A percentile compares a stretch with the other conserved stretches of the same genome.
phyloP scores from a whole-genome alignment of 2,113 vertebrate species.

The Elachura formosa region DNA sequence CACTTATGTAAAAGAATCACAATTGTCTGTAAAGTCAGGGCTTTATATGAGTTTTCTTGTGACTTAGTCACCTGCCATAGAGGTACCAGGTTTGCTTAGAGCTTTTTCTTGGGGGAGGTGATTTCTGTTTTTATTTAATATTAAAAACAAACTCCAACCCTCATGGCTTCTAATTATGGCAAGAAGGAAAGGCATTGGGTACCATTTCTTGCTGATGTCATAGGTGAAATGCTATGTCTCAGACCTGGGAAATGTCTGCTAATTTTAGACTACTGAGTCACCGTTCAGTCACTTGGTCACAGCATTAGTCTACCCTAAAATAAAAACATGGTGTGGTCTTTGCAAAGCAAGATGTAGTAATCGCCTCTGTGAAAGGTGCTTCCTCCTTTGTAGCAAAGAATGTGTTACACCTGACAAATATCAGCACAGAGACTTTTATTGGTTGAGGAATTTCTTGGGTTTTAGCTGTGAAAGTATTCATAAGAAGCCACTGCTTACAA shows the following conservation, averaged over 20 bases:
- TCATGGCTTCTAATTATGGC: not conserved
- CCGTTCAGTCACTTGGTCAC: not conserved
- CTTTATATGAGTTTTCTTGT: not conserved
- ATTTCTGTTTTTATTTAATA: not conserved
- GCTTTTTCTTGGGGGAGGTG: not conserved
- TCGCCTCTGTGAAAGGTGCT: not conserved
- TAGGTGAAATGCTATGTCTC: not conserved
- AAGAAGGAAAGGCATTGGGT: not conserved
- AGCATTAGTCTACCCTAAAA: not conserved
- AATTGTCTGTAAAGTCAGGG: not conserved
- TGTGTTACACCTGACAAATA: not conserved
- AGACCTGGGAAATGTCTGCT: not conserved
- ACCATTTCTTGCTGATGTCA: not conserved
- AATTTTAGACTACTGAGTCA: not conserved
- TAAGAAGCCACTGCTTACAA: not conserved
- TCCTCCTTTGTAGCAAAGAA: not conserved
- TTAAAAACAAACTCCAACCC: not conserved
- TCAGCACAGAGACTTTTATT: not conserved
- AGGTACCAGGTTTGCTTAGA: not conserved
- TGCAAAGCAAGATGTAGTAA: not conserved
- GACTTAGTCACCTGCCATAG: not conserved
- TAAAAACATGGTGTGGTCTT: not conserved
- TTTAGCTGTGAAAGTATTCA: not conserved
- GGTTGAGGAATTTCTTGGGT: not conserved
- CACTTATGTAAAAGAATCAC: not conserved